Evolutionary conservation across 2,888 invertebrate species (phyloP).

Genomic region (Chrysolina haemoptera): DNA sequence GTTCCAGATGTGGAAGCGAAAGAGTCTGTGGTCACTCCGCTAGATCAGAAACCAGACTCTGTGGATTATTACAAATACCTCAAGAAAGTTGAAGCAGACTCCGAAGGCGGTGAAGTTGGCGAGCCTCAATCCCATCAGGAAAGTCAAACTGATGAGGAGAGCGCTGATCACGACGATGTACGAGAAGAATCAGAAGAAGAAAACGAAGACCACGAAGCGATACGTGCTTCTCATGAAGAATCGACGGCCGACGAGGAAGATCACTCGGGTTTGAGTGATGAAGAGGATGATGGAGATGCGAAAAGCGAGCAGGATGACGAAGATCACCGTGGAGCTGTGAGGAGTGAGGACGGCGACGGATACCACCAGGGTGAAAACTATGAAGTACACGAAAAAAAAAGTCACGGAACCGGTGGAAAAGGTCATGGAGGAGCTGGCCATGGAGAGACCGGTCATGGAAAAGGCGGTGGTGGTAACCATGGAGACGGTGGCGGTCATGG

Average conservation of each 20-base stretch:
- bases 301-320: not conserved
- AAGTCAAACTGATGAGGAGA: slow-evolving; percentile 30
- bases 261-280: slow-evolving; percentile 16
- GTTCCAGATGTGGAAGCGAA: slow-evolving; percentile 31
- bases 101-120: slow-evolving; percentile 29
- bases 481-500: slow-evolving; percentile 37
- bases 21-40: slow-evolving; percentile 35
- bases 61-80: slow-evolving; percentile 53
- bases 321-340: not conserved
- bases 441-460: slow-evolving; percentile 17
- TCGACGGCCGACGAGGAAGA: not conserved
- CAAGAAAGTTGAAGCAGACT: slow-evolving; percentile 40
- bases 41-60: slow-evolving; percentile 48
- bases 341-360: slow-evolving; percentile 27
- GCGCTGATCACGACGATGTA: slow-evolving; percentile 26
- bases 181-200: not conserved
- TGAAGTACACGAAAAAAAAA: slow-evolving; percentile 33
- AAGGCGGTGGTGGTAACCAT: slow-evolving; percentile 23
- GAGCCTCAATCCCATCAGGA: slow-evolving; percentile 38
- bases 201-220: slow-evolving; percentile 28
- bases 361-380: slow-evolving; percentile 26
- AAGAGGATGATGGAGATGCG: slow-evolving; percentile 11
- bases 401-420: slow-evolving; percentile 26
- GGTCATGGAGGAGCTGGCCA: slow-evolving; percentile 32
- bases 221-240: slow-evolving; percentile 28